Base-by-base conservation (phyloP, 2,797 vertebrate genomes). In the Anas bahamensis region DNA sequence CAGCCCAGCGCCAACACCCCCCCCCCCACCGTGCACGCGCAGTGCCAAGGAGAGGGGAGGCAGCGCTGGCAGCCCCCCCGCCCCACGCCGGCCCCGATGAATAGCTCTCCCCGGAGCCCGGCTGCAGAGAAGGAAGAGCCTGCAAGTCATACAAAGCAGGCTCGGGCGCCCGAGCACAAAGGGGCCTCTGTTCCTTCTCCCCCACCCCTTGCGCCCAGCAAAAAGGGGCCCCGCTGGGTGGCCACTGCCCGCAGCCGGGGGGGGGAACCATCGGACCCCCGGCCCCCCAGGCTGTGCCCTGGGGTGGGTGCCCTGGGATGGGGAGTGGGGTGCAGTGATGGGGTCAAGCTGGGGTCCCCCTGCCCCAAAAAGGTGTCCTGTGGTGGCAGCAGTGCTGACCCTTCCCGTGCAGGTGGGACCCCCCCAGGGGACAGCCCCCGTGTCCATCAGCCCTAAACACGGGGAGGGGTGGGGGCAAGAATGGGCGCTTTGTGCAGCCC, bases 101-200 rank as follows among this genome's bases (percentile, higher is more conserved):
- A 94, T 96, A 91, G 95, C 71, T 86, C 83, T 94, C 84, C 84
- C 72, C 5, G 17, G 91, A 91, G 94, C 92, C 74, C 53, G 85
- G 74, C 97, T 95, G 95, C 91, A 96, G 96, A 86, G 23, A 95
- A 96, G 96, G 90, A 93, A 97, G 96, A 94, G 95, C 96, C 96
- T 97, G 97, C 91, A 93, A 91, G 91, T 96, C 97, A 98, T 97
- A 97, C 97, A 97, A 97, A 98, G 95, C 97, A 98, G 96, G 94
- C 97, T 94, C 50, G 73, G 96, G 96, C 81, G 57, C 81, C 92
- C 4, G 61, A 83, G 82, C 82, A 97, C 97, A 97, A 97, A 97
- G 94, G 48, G 65, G 37, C 86, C 89, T 97, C 97, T 97, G 96
- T 97, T 96, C 90, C 64, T 1, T 0, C 10, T 24, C 7, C 28